Evolutionary conservation across 2,113 vertebrate species (phyloP), one percentile per base, ranked within the genome.

Genomic region (Poeciliopsis prolifica): DNA sequence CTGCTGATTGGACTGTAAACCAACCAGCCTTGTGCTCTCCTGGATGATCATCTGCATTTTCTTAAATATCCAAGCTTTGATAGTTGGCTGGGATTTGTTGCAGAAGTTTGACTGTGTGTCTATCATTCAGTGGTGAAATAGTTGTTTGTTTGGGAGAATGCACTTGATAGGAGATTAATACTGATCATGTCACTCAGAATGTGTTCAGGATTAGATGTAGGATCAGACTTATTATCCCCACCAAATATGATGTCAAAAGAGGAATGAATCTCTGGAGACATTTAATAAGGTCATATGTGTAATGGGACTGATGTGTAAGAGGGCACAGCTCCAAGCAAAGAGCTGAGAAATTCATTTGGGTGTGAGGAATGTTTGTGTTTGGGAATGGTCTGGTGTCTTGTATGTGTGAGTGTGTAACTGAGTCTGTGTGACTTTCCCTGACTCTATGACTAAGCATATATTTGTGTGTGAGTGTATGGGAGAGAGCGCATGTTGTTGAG

Each of bases 301-400:
- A 65, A 74, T 72, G 69, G 30, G 44, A 65, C 48, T 65, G 78
- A 81, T 64, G 68, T 74, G 72, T 69, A 64, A 82, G 70, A 86
- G 85, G 85, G 78, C 88, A 88, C 10, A 8, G 63, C 64, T 83
- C 81, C 78, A 67, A 90, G 85, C 74, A 81, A 82, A 73, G 68
- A 74, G 75, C 61, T 1, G 4, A 58, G 76, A 80, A 67, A 92
- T 74, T 87, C 90, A 82, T 87, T 80, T 14, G 5, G 61, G 86
- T 92, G 85, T 91, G 88, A 93, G 80, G 88, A 93, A 92, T 92
- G 87, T 75, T 68, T 65, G 60, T 78, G 65, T 94, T 92, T 84
- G 86, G 88, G 81, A 85, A 91, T 30, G 37, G 80, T 90, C 87
- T 91, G 82, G 81, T 86, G 84, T 87, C 88, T 89, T 77, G 80